These are phyloP conservation scores for Corapipo altera DNA, from an alignment of 2,113 vertebrate genomes.

Conservation along the genomic window DNA sequence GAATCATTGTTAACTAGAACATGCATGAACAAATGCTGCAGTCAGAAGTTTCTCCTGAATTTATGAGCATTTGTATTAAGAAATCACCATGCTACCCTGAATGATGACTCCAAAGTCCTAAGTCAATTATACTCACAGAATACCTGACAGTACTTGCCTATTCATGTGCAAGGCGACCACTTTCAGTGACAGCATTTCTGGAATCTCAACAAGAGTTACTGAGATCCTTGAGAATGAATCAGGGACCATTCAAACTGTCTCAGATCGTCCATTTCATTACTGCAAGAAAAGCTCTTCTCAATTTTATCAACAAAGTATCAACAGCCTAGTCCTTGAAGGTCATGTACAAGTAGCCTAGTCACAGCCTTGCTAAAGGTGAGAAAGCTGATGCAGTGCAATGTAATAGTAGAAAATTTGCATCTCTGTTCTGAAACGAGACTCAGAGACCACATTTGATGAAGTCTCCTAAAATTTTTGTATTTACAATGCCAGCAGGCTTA, in stretches of 20 bases:
- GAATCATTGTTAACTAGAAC: neutral
- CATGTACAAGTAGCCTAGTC: neutral
- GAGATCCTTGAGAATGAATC: neutral
- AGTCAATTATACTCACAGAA: neutral
- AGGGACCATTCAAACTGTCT: neutral
- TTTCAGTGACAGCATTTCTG: neutral
- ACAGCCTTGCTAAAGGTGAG: neutral
- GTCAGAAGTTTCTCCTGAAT: neutral
- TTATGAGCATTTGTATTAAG: neutral
- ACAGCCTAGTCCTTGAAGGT: neutral
- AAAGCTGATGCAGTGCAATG: neutral
- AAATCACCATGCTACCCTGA: neutral
- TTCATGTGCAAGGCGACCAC: neutral
- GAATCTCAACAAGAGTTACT: neutral
- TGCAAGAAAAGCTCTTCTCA: neutral
- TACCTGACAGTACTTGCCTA: neutral
- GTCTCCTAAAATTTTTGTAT: neutral
- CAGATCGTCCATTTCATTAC: neutral
- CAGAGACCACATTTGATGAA: neutral
- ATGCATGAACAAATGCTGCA: neutral
- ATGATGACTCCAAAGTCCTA: neutral
- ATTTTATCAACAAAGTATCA: neutral
- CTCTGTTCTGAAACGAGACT: neutral
- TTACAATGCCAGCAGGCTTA: neutral
- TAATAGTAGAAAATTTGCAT: neutral